Percentiles rank a stretch among this genome's conserved stretches.
Evolutionary conservation across 2,888 invertebrate species (phyloP).

Genomic region (Drepana falcataria): DNA sequence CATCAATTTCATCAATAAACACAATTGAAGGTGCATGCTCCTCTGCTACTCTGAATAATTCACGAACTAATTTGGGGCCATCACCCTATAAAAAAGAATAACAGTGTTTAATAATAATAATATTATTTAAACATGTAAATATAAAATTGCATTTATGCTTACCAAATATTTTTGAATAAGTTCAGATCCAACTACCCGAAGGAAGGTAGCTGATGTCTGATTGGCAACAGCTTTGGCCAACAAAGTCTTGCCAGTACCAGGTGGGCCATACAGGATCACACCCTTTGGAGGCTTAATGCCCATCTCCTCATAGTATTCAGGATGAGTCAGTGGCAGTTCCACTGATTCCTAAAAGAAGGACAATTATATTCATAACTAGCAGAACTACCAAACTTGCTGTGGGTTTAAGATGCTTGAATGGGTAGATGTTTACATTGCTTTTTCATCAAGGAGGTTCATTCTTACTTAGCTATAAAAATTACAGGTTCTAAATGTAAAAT

Average conservation of each 20-base stretch:
- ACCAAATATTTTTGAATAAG: slow-evolving; percentile 98
- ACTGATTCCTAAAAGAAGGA: slow-evolving; percentile 87
- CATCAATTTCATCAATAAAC: slow-evolving; percentile 99
- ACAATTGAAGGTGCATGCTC: slow-evolving; percentile 99
- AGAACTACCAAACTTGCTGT: no score
- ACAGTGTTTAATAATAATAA: background rate
- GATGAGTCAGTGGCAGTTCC: slow-evolving; percentile 98
- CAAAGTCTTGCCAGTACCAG: slow-evolving; percentile 98
- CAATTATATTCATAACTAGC: background rate
- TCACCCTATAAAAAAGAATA: slow-evolving; percentile 84
- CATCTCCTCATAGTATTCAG: slow-evolving; percentile 99
- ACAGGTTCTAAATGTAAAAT: no score
- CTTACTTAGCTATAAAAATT: no score
- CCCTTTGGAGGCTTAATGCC: slow-evolving; percentile 99
- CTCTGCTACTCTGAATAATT: slow-evolving; percentile 98
- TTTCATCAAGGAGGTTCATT: no score
- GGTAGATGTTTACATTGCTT: no score
- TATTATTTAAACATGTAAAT: background rate
- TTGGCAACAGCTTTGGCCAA: slow-evolving; percentile 99
- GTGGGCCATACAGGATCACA: slow-evolving; percentile 98
- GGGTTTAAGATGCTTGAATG: no score
- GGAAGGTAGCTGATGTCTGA: slow-evolving; percentile 99
- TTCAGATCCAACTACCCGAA: slow-evolving; percentile 99
- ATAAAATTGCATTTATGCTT: slow-evolving; percentile 24
- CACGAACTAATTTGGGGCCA: slow-evolving; percentile 98